Percentiles rank a stretch among this genome's conserved stretches.
These are phyloP conservation scores for Cottus gobio DNA, from an alignment of 2,113 vertebrate genomes.

Conservation along the genomic window DNA sequence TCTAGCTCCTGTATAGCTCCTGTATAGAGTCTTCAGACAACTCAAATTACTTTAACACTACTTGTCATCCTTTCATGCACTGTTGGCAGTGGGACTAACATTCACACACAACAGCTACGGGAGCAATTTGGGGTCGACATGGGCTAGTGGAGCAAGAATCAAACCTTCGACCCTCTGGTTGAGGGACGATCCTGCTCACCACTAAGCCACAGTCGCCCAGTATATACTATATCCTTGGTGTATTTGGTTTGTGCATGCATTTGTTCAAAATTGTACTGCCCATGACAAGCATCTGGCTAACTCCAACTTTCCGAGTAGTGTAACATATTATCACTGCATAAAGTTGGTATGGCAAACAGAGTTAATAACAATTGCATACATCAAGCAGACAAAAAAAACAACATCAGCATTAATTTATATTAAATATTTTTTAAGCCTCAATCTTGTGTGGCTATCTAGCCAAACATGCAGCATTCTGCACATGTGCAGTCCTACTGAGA, in stretches of 20 bases:
- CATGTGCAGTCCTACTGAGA: constrained; percentile 31
- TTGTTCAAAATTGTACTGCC: not conserved
- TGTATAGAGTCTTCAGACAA: too few species aligned
- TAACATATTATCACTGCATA: not conserved
- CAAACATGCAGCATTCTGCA: not conserved
- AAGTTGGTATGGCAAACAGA: not conserved
- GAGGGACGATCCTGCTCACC: too few species aligned
- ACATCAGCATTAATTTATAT: not conserved
- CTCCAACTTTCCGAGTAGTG: not conserved
- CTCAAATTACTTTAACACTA: too few species aligned
- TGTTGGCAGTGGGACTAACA: too few species aligned
- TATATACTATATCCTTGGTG: not conserved
- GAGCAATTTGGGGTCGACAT: too few species aligned
- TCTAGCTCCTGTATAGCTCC: too few species aligned
- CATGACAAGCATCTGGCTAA: not conserved
- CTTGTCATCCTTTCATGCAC: too few species aligned
- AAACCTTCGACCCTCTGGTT: too few species aligned
- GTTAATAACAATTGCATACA: not conserved
- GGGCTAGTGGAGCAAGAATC: too few species aligned
- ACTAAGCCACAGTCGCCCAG: too few species aligned
- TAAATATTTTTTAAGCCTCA: not conserved
- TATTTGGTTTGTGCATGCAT: not conserved
- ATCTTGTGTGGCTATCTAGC: not conserved
- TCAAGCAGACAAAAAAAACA: constrained; percentile 1
- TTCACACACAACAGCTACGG: too few species aligned